A percentile compares a stretch with the other conserved stretches of the same genome.
Evolutionary conservation across 2,797 vertebrate genomes (phyloP).

Genomic region (Scolopax bukidnonensis): DNA sequence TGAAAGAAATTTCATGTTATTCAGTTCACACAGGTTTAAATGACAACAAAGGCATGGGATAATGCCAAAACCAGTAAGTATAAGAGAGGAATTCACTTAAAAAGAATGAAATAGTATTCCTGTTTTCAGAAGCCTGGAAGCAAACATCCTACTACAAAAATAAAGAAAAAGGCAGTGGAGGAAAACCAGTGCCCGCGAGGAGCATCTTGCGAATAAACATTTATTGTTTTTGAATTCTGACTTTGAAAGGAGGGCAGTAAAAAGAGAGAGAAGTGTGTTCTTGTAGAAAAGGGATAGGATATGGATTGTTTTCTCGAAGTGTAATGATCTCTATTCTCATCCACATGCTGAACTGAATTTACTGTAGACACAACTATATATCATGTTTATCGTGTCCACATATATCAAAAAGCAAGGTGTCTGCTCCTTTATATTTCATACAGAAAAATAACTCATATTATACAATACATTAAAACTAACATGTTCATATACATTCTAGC

Average conservation of each 20-base stretch:
- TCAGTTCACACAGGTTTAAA: background rate
- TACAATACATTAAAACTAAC: background rate
- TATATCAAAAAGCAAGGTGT: background rate
- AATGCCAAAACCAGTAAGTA: background rate
- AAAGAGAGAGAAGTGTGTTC: background rate
- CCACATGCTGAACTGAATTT: background rate
- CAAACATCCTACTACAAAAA: background rate
- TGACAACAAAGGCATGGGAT: background rate
- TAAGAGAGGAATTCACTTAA: background rate
- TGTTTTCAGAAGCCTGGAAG: slow-evolving; percentile 1
- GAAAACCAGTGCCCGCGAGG: background rate
- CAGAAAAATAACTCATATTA: background rate
- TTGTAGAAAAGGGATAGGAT: background rate
- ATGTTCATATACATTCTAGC: background rate
- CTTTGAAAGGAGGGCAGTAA: background rate
- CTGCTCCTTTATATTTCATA: background rate
- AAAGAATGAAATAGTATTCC: background rate
- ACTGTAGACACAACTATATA: background rate
- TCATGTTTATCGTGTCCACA: background rate
- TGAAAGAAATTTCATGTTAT: background rate
- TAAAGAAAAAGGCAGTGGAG: background rate
- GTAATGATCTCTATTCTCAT: background rate
- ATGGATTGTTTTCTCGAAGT: background rate
- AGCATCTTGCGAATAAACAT: background rate
- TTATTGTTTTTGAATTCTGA: background rate